phyloP scores from a whole-genome alignment of 2,888 invertebrate species.

The Aricia artaxerxes region DNA sequence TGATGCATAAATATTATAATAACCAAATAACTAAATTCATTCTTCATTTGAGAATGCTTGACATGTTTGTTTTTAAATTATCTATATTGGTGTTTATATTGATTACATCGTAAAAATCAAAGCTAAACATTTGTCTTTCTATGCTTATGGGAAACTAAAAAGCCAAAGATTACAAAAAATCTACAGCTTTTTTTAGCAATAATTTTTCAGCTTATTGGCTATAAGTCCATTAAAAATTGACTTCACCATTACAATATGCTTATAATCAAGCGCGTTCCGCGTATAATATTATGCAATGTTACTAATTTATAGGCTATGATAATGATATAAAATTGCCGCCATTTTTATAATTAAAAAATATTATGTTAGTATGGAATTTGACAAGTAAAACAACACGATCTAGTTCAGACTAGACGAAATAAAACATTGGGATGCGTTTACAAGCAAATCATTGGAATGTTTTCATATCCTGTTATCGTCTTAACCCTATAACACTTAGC shows the following conservation, averaged over 20 bases:
- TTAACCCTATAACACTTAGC: background rate
- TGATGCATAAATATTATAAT: background rate
- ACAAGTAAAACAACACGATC: background rate
- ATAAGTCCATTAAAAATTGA: slow-evolving; percentile 27
- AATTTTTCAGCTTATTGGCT: slow-evolving; percentile 19
- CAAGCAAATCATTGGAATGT: background rate
- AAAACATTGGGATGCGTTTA: background rate
- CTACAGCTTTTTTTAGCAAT: background rate
- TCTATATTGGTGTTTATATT: background rate
- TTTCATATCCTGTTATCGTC: background rate
- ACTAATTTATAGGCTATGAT: background rate
- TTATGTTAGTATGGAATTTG: background rate
- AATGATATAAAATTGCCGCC: background rate
- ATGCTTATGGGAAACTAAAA: background rate
- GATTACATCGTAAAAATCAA: background rate
- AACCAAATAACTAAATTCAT: background rate
- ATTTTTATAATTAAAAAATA: background rate
- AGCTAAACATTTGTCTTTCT: background rate
- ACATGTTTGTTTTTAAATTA: background rate
- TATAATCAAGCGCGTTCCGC: background rate
- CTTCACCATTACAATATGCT: background rate
- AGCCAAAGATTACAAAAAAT: background rate
- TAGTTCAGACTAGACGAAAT: background rate
- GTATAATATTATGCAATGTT: background rate
- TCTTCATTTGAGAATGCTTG: background rate